A percentile compares a stretch with the other conserved stretches of the same genome.
Evolutionary conservation across 2,113 vertebrate genomes (phyloP).

Genomic region (Aegotheles bennettii): DNA sequence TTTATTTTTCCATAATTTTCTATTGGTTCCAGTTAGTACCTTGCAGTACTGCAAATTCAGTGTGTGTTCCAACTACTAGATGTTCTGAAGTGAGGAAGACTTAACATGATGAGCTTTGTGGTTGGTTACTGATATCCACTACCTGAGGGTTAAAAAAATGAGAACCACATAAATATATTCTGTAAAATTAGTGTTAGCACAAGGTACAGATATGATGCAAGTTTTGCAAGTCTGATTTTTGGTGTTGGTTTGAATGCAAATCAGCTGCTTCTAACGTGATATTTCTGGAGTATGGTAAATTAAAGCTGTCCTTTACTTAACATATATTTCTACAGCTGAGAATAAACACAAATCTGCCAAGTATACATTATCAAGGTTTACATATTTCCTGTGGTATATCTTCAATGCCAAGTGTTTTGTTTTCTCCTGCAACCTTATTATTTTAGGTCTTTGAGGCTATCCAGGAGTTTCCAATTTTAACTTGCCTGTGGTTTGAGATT

Average conservation of each 20-base stretch:
- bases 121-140: background rate
- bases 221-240: background rate
- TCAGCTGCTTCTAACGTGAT: background rate
- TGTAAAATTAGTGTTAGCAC: background rate
- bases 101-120: background rate
- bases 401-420: background rate
- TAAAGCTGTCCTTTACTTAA: conserved; percentile 7
- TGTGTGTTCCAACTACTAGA: background rate
- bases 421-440: conserved; percentile 2
- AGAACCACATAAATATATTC: background rate
- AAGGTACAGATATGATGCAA: background rate
- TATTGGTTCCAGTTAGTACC: background rate
- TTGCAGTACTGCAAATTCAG: background rate
- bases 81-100: background rate
- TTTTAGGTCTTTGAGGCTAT: conserved; percentile 29
- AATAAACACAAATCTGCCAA: conserved; percentile 1
- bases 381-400: conserved; percentile 3
- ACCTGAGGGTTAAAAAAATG: background rate
- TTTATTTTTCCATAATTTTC: background rate
- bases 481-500: background rate
- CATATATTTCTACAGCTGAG: conserved; percentile 23
- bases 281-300: conserved; percentile 1
- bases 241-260: background rate
- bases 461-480: conserved; percentile 31
- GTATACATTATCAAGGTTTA: background rate